Percentiles rank a stretch among this genome's conserved stretches.
These are phyloP conservation scores for Drosophila quinaria DNA, from an alignment of 2,888 invertebrate genomes.

Conservation along the genomic window DNA sequence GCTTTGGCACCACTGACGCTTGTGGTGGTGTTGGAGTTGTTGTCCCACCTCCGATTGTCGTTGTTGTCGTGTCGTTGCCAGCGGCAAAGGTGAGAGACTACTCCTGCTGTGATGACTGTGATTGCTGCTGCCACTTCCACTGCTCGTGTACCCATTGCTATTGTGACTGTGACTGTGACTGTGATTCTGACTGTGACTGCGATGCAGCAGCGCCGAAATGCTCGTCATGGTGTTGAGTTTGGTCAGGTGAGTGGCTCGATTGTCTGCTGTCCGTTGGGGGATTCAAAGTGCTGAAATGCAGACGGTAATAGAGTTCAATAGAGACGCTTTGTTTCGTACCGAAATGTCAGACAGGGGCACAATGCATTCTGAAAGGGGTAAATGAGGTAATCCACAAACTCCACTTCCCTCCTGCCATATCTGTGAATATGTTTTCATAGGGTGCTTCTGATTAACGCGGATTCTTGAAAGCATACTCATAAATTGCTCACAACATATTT, in stretches of 20 bases:
- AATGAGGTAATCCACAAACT: not conserved
- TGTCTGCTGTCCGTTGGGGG: conserved; percentile 16
- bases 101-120: conserved; percentile 66
- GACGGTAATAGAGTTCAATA: conserved; percentile 73
- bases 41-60: conserved; percentile 52
- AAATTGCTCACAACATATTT: not conserved
- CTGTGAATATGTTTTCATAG: not conserved
- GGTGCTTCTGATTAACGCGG: not conserved
- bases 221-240: conserved; percentile 62
- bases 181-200: conserved; percentile 63
- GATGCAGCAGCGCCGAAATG: conserved; percentile 72
- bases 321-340: conserved; percentile 63
- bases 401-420: not conserved
- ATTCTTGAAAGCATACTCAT: conserved; percentile 2
- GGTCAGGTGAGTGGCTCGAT: conserved; percentile 57
- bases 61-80: conserved; percentile 9
- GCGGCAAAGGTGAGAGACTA: conserved; percentile 69
- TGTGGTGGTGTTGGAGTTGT: conserved; percentile 55
- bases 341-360: conserved; percentile 1
- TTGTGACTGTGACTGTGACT: conserved; percentile 44
- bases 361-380: conserved; percentile 3
- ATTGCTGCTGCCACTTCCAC: conserved; percentile 65
- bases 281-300: conserved; percentile 58
- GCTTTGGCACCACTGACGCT: conserved; percentile 43
- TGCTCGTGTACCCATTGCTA: conserved; percentile 71